Evolutionary conservation across 2,113 vertebrate species (phyloP), one percentile per base, ranked within the genome.

Genomic region (Cololabis saira): DNA sequence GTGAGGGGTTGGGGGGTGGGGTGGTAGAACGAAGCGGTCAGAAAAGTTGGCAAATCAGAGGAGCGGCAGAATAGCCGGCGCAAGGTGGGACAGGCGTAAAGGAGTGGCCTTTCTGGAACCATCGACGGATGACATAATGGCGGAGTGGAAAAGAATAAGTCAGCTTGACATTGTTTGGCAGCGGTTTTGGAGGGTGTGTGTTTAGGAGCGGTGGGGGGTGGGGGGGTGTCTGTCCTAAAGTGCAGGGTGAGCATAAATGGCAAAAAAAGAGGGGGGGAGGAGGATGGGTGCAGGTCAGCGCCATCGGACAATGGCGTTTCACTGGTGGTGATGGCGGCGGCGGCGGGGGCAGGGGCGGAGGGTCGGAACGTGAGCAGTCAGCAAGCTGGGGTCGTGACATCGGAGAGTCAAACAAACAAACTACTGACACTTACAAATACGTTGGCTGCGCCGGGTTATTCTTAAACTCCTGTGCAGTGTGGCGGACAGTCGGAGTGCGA

Each of bases 61-160:
- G 60, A 11, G 10, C 3, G 6, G 33, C 10, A 42, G 62, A 44
- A 15, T 19, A 64, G 63, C 24, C 12, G 17, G 60, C 55, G 40
- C 67, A 74, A 76, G 73, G 61, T 61, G 61, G 54, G 67, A 66
- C 5, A 83, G 91, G 93, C 90, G 87, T 45, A 91, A 91, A 93
- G 92, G 89, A 92, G 88, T 89, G 89, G 80, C 55, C 66, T 94
- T 95, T 95, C 94, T 95, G 93, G 94, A 96, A 96, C 92, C 93
- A 93, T 93, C 83, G 90, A 91, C 88, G 88, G 95, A 95, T 96
- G 95, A 96, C 94, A 96, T 95, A 95, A 96, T 94, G 94, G 93
- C 41, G 1, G 70, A 67, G 83, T 85, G 79, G 76, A 77, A 95
- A 95, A 95, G 87, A 95, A 93, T 93, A 95, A 95, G 94, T 95